phyloP scores from a whole-genome alignment of 2,888 invertebrate species.

The Lycophotia porphyrea region DNA sequence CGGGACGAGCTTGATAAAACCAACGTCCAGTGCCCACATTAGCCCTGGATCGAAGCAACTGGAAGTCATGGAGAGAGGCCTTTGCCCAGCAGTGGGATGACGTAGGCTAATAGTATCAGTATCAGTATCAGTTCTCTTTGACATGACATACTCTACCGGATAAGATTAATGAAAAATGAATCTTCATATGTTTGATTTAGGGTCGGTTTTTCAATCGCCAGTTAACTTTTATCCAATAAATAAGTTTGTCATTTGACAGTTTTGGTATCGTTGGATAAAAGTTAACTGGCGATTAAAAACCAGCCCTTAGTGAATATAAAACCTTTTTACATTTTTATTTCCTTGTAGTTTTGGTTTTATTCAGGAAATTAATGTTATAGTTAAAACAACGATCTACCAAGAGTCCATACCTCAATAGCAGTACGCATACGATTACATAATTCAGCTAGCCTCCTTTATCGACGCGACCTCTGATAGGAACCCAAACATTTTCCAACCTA shows the following conservation, averaged over 20 bases:
- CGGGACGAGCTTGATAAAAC: too few relatives aligned
- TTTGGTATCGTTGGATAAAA: too few relatives aligned
- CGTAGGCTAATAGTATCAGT: too few relatives aligned
- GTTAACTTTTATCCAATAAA: too few relatives aligned
- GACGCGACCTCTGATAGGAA: constrained; percentile 28
- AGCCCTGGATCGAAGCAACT: too few relatives aligned
- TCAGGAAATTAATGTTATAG: neutral
- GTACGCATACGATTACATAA: constrained; percentile 35
- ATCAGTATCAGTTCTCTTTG: neutral
- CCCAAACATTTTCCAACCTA: constrained; percentile 11
- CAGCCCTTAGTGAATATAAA: too few relatives aligned
- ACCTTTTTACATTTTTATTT: neutral
- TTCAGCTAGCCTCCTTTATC: constrained; percentile 25
- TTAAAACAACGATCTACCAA: constrained; percentile 15
- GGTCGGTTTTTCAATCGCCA: too few relatives aligned
- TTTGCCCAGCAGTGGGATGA: too few relatives aligned
- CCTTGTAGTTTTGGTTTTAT: neutral
- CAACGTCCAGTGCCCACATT: too few relatives aligned
- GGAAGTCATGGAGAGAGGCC: too few relatives aligned
- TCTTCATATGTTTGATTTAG: neutral
- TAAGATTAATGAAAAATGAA: neutral
- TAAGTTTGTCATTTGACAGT: too few relatives aligned
- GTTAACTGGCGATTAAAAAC: too few relatives aligned
- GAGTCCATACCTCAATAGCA: constrained; percentile 35
- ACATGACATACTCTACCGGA: neutral